A percentile compares a stretch with the other conserved stretches of the same genome.
phyloP scores from a whole-genome alignment of 2,797 vertebrate genomes.

The Bryconaethiops microstoma region DNA sequence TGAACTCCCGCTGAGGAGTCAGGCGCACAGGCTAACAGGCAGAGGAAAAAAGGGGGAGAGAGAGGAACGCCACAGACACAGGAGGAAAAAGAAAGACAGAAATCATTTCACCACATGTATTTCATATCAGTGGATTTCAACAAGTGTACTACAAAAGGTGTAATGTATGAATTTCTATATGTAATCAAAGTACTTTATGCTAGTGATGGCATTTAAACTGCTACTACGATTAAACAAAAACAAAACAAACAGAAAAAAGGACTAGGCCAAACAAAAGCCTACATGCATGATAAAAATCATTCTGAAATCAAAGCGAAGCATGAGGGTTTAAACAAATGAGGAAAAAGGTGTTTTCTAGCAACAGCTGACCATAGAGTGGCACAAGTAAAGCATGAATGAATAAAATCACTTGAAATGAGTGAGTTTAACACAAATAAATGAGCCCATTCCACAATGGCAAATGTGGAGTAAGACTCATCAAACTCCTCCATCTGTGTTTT shows the following conservation, averaged over 20 bases:
- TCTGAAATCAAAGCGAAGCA: slow-evolving; percentile 53
- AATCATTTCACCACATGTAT: neutral
- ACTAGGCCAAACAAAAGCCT: slow-evolving; percentile 28
- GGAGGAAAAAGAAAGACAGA: neutral
- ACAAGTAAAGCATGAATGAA: slow-evolving; percentile 48
- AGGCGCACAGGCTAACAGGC: slow-evolving; percentile 85
- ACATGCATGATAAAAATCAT: slow-evolving; percentile 51
- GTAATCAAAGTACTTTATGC: slow-evolving; percentile 14
- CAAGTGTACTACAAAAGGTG: neutral
- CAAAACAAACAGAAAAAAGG: too few species aligned
- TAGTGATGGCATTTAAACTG: neutral
- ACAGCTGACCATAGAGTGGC: slow-evolving; percentile 49
- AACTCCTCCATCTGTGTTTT: slow-evolving; percentile 57
- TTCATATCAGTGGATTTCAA: neutral
- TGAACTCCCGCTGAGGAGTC: slow-evolving; percentile 92
- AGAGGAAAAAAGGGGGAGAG: neutral
- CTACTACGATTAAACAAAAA: slow-evolving; percentile 32
- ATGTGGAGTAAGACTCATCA: slow-evolving; percentile 57
- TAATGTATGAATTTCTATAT: neutral
- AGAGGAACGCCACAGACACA: neutral
- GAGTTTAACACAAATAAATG: slow-evolving; percentile 45
- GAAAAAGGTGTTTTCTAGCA: slow-evolving; percentile 50
- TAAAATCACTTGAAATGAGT: slow-evolving; percentile 52
- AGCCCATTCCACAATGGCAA: slow-evolving; percentile 50
- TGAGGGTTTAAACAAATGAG: slow-evolving; percentile 37